Percentiles rank a stretch among this genome's conserved stretches.
phyloP scores from a whole-genome alignment of 2,797 vertebrate species.

The Alfaro cultratus region DNA sequence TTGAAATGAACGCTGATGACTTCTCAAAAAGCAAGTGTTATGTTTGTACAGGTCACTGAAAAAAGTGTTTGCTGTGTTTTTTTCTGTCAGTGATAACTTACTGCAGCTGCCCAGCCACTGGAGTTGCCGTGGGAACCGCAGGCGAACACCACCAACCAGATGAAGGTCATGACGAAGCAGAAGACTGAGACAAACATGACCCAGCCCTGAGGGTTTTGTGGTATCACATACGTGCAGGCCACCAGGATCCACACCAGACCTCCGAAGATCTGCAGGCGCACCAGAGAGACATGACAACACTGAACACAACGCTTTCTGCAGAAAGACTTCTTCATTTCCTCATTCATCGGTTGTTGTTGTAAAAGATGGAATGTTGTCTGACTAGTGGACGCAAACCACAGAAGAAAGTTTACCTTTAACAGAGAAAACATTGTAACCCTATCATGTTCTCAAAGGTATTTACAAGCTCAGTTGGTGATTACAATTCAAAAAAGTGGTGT shows the following conservation, averaged over 20 bases:
- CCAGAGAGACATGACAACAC: not conserved
- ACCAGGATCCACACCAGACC: slow-evolving; percentile 94
- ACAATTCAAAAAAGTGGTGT: not conserved
- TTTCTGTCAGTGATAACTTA: slow-evolving; percentile 44
- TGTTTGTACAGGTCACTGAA: not conserved
- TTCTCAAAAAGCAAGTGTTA: too few relatives aligned
- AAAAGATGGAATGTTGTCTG: not conserved
- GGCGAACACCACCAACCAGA: slow-evolving; percentile 82
- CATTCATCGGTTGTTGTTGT: not conserved
- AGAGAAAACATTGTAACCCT: not conserved
- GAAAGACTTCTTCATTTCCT: not conserved
- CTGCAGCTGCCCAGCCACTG: slow-evolving; percentile 71
- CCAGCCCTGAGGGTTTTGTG: slow-evolving; percentile 81
- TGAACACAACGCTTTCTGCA: not conserved
- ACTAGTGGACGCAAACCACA: not conserved
- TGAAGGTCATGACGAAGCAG: slow-evolving; percentile 85
- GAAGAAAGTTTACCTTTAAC: not conserved
- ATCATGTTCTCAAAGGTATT: not conserved
- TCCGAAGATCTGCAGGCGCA: slow-evolving; percentile 68
- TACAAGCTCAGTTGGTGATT: not conserved
- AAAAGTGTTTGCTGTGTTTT: not conserved
- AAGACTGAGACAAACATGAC: slow-evolving; percentile 93
- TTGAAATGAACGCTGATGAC: not conserved
- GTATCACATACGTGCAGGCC: slow-evolving; percentile 82
- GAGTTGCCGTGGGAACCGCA: slow-evolving; percentile 75